Evolutionary conservation across 2,113 vertebrate species (phyloP), one percentile per base, ranked within the genome.

Genomic region (Micronycteris hirsuta): DNA sequence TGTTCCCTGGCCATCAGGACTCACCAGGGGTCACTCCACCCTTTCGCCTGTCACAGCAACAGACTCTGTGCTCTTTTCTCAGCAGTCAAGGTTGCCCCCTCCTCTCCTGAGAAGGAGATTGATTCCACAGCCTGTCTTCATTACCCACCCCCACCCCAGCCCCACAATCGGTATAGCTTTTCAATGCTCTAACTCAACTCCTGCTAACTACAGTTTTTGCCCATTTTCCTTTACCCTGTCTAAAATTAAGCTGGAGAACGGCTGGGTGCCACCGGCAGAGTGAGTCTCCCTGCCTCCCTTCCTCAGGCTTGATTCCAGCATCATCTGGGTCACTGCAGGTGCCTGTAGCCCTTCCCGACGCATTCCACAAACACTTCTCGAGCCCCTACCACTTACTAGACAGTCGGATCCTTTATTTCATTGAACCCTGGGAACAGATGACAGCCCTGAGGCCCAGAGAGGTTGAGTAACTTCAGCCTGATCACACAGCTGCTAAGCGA

Each of bases 51-150:
- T 61, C 70, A 33, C 77, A 80, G 47, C 45, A 24, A 71, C 80
- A 2, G 67, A 86, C 91, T 81, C 73, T 2, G 20, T 65, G 92
- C 83, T 82, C 90, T 81, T 54, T 61, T 73, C 47, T 88, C 84
- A 49, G 22, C 10, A 80, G 36, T 41, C 68, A 61, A 52, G 12
- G 77, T 52, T 77, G 36, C 81, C 49, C 13, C 22, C 54, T 78
- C 67, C 88, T 86, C 36, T 45, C 38, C 54, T 38, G 49, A 63
- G 41, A 88, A 95, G 91, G 74, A 94, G 94, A 82, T 67, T 86
- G 94, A 82, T 71, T 88, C 71, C 76, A 96, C 96, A 94, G 87
- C 88, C 97, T 95, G 93, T 90, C 85, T 95, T 88, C 94, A 93
- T 92, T 94, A 91, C 86, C 76, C 52, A 22, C 81, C 33, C 54